A percentile compares a stretch with the other conserved stretches of the same genome.
Conservation (phyloP, 2,888 invertebrate species). For the Drosophila macrospina region DNA sequence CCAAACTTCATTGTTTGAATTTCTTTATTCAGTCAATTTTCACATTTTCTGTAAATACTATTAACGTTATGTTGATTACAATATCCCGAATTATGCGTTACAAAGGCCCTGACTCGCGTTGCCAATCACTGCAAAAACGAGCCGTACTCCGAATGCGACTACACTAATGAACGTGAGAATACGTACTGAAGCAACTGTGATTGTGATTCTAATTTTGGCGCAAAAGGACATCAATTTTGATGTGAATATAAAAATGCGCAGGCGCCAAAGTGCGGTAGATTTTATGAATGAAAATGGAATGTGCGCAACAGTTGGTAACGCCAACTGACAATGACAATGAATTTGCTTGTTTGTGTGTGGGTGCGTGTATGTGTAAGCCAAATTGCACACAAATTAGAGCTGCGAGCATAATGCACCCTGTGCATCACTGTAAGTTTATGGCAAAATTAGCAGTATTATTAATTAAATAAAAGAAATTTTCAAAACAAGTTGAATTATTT, state of each 20-base stretch:
- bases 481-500: background rate
- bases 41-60: background rate
- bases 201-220: slow-evolving; percentile 65
- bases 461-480: background rate
- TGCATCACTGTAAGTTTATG: background rate
- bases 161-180: slow-evolving; percentile 65
- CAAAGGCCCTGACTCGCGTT: slow-evolving; percentile 8
- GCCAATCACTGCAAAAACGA: slow-evolving; percentile 8
- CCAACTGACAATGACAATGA: slow-evolving; percentile 53
- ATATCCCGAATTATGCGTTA: slow-evolving; percentile 9
- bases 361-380: background rate
- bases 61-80: background rate
- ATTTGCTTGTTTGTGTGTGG: slow-evolving; percentile 15
- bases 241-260: slow-evolving; percentile 48
- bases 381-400: background rate
- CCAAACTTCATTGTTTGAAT: slow-evolving; percentile 13
- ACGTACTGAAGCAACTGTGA: slow-evolving; percentile 72
- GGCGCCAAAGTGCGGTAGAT: slow-evolving; percentile 45
- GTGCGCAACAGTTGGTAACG: slow-evolving; percentile 68
- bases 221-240: slow-evolving; percentile 44
- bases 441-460: background rate
- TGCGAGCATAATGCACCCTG: background rate
- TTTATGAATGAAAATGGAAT: slow-evolving; percentile 68
- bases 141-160: slow-evolving; percentile 39
- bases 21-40: slow-evolving; percentile 5